Evolutionary conservation across 2,113 vertebrate species (phyloP).

Genomic region (Sinocyclocheilus maitianheensis): DNA sequence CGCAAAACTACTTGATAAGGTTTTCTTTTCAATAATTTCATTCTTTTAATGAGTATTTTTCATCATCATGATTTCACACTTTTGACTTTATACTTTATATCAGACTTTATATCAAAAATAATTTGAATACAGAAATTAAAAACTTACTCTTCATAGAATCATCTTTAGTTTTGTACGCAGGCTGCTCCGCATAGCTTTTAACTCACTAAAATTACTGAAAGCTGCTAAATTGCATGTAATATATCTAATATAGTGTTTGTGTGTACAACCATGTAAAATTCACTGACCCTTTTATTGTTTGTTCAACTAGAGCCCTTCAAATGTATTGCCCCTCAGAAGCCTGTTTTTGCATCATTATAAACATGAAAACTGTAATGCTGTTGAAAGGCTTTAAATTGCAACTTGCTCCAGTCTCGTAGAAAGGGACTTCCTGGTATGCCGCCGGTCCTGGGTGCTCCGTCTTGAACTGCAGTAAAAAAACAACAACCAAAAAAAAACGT

Average conservation of each 20-base stretch:
- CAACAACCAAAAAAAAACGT: background rate
- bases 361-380: constrained; percentile 66
- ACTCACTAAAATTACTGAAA: background rate
- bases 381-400: constrained; percentile 72
- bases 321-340: constrained; percentile 65
- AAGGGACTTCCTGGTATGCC: constrained; percentile 67
- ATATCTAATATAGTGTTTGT: background rate
- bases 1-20: background rate
- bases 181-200: background rate
- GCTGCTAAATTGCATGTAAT: background rate
- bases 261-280: background rate
- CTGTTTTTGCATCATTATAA: constrained; percentile 75
- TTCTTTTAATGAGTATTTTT: background rate
- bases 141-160: background rate
- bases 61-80: background rate
- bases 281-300: constrained; percentile 50
- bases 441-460: constrained; percentile 63
- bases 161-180: background rate
- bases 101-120: background rate
- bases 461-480: constrained; percentile 67
- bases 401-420: constrained; percentile 64
- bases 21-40: background rate
- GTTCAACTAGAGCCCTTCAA: constrained; percentile 38
- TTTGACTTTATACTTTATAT: no score
- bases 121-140: background rate